Evolutionary conservation across 2,113 vertebrate genomes (phyloP).

Genomic region (Ammodytes dubius): DNA sequence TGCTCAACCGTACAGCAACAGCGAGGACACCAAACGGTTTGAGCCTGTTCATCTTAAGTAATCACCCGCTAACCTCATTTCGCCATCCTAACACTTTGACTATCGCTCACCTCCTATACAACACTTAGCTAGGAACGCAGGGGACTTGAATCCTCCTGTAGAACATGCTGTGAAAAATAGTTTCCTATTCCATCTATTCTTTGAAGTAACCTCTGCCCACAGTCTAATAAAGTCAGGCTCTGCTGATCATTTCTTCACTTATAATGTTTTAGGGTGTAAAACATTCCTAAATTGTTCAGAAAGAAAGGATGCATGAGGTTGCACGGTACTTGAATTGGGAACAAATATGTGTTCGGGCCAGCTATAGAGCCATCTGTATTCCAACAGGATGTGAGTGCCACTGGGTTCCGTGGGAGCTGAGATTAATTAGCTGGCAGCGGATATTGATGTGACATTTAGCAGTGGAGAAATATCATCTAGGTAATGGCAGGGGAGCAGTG

Average conservation of each 20-base stretch:
- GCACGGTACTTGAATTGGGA: conserved; percentile 35
- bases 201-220: conserved; percentile 35
- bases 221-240: conserved; percentile 54
- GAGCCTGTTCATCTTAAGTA: conserved; percentile 57
- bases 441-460: conserved; percentile 84
- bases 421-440: conserved; percentile 75
- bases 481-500: conserved; percentile 61
- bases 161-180: conserved; percentile 38
- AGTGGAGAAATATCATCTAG: conserved; percentile 70
- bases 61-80: conserved; percentile 46
- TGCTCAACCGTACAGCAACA: conserved; percentile 7
- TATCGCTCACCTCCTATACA: conserved; percentile 36
- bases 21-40: conserved; percentile 26
- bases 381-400: conserved; percentile 64
- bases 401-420: conserved; percentile 48
- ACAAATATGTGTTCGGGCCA: conserved; percentile 46
- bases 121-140: conserved; percentile 27
- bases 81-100: conserved; percentile 28
- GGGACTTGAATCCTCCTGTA: conserved; percentile 28
- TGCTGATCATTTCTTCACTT: conserved; percentile 13
- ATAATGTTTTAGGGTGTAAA: conserved; percentile 35
- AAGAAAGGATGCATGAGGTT: conserved; percentile 22
- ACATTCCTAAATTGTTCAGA: conserved; percentile 34
- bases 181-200: conserved; percentile 37
- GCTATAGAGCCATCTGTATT: conserved; percentile 65